These are phyloP conservation scores for Sceloporus tristichus DNA, from an alignment of 2,113 vertebrate genomes.

Conservation along the genomic window DNA sequence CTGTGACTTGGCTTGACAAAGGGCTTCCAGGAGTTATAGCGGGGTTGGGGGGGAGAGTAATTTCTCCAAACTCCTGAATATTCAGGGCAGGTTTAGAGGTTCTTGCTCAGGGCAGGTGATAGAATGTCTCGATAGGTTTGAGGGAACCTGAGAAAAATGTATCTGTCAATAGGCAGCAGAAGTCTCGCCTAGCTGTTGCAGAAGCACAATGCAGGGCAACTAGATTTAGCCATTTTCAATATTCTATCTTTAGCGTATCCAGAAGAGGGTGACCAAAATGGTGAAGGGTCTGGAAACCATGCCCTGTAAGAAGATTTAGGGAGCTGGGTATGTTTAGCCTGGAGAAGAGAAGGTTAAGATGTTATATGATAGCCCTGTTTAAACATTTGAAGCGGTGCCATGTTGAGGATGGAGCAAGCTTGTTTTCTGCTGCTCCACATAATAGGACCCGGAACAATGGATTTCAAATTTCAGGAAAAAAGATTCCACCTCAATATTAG, in stretches of 20 bases:
- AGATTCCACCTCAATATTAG: no score
- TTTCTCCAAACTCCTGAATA: background rate
- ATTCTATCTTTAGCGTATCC: background rate
- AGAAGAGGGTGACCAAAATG: background rate
- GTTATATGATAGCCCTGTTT: no score
- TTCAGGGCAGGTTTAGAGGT: background rate
- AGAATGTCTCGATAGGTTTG: background rate
- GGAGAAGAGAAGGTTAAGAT: no score
- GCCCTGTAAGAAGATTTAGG: no score
- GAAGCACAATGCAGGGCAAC: background rate
- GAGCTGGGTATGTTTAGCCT: no score
- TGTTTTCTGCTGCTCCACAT: no score
- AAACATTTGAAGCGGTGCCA: no score
- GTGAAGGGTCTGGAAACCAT: no score
- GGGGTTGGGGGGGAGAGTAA: background rate
- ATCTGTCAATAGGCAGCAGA: background rate
- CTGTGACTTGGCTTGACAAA: background rate
- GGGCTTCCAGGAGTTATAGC: background rate
- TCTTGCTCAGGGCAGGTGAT: background rate
- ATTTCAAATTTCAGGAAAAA: no score
- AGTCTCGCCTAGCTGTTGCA: background rate
- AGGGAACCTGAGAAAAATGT: background rate
- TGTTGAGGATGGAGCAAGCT: no score
- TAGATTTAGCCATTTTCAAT: background rate
- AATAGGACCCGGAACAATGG: no score